phyloP scores from a whole-genome alignment of 2,888 invertebrate species.

The Andrena flavipes region DNA sequence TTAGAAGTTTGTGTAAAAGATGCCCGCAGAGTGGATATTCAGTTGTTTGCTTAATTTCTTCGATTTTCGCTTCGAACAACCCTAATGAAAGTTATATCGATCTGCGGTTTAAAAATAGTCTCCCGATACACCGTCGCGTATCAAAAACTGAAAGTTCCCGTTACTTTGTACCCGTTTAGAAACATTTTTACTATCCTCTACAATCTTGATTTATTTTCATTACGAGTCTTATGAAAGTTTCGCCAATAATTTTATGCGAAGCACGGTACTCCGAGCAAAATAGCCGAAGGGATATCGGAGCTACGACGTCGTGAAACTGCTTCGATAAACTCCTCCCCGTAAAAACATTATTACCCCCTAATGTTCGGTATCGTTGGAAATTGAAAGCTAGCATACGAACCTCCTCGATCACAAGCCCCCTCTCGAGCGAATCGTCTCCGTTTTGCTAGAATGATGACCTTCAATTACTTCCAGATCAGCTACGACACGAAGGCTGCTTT shows the following conservation, averaged over 20 bases:
- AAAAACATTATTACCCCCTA: slow-evolving; percentile 2
- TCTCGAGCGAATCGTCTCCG: neutral
- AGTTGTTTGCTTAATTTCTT: too few relatives aligned
- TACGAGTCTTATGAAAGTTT: slow-evolving; percentile 4
- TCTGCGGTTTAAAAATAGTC: neutral
- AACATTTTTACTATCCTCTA: slow-evolving; percentile 6
- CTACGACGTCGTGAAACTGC: slow-evolving; percentile 4
- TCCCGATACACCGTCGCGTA: neutral
- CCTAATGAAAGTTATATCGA: neutral
- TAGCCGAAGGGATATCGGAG: slow-evolving; percentile 18
- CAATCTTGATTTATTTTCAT: slow-evolving; percentile 37
- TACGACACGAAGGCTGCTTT: too few relatives aligned
- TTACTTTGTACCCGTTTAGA: neutral
- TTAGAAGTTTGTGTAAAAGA: too few relatives aligned
- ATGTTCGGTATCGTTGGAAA: neutral
- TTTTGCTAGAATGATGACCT: slow-evolving; percentile 7
- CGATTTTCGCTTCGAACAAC: neutral
- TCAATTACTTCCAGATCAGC: neutral
- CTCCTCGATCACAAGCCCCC: neutral
- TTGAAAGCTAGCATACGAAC: neutral
- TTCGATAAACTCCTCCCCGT: slow-evolving; percentile 21
- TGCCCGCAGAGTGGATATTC: too few relatives aligned
- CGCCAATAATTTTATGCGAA: slow-evolving; percentile 31
- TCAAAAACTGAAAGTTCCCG: slow-evolving; percentile 1
- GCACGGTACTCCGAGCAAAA: slow-evolving; percentile 7